Evolutionary conservation across 2,113 vertebrate species (phyloP), one percentile per base, ranked within the genome.

Genomic region (Rhynchopsitta pachyrhyncha): DNA sequence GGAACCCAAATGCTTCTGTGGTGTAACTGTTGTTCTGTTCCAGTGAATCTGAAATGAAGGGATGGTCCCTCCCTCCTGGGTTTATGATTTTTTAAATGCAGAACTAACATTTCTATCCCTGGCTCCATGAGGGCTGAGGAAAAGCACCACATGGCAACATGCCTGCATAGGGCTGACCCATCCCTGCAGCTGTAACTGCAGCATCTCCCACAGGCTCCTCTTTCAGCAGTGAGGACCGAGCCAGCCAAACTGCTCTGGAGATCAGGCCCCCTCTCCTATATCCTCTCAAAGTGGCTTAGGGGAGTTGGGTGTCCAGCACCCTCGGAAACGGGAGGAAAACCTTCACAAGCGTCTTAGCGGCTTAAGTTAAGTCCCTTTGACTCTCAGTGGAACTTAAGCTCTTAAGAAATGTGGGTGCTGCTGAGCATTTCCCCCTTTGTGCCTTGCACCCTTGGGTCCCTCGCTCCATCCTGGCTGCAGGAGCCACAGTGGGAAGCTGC

Each of bases 311-410:
- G 95, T 94, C 88, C 88, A 53, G 88, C 83, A 71, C 83, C 73
- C 67, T 88, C 90, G 79, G 86, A 76, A 84, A 93, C 7, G 69
- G 92, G 86, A 86, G 86, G 81, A 92, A 92, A 96, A 97, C 91
- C 96, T 96, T 95, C 93, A 69, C 94, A 96, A 97, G 96, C 88
- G 87, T 93, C 96, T 96, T 95, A 97, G 74, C 6, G 0, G 95
- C 92, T 96, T 96, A 97, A 62, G 22, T 57, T 95, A 95, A 97
- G 90, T 94, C 90, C 74, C 88, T 88, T 91, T 87, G 95, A 92
- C 86, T 93, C 88, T 88, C 83, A 69, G 31, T 74, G 80, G 92
- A 82, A 25, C 86, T 95, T 95, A 95, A 96, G 96, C 92, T 89
- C 91, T 93, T 97, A 59, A 93, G 95, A 90, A 92, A 90, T 60